These are phyloP conservation scores for Bradynema listronoti DNA, from an alignment of 1,140 invertebrate genomes.

Conservation along the genomic window DNA sequence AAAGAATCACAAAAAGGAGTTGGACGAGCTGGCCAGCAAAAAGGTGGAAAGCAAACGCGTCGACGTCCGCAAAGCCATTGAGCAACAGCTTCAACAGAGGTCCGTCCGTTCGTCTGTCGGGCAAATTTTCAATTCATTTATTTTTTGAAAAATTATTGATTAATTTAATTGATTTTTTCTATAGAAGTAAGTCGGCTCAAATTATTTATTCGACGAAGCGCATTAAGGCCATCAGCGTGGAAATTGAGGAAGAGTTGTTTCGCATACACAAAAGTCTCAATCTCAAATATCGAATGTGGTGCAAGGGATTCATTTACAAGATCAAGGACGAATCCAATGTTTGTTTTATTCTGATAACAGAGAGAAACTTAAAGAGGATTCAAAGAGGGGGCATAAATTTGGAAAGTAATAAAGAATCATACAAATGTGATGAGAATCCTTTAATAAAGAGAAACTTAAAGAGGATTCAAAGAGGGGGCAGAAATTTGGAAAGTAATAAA, in stretches of 20 bases:
- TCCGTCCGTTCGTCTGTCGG: not conserved
- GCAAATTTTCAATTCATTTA: too few relatives aligned
- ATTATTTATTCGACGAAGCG: not conserved
- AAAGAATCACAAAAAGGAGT: not conserved
- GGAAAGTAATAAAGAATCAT: too few relatives aligned
- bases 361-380: too few relatives aligned
- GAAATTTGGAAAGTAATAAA: too few relatives aligned
- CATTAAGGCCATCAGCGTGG: conserved; percentile 2
- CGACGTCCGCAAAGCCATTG: conserved; percentile 8
- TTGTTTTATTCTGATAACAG: too few relatives aligned
- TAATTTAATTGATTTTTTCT: too few relatives aligned
- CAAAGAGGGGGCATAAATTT: too few relatives aligned
- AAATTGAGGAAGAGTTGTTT: conserved; percentile 12
- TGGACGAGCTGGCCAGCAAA: not conserved
- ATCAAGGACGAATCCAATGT: conserved; percentile 3
- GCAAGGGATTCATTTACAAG: conserved; percentile 1
- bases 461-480: too few relatives aligned
- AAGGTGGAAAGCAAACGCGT: conserved; percentile 3
- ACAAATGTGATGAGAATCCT: too few relatives aligned
- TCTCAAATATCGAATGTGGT: conserved; percentile 5
- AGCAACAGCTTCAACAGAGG: conserved; percentile 4
- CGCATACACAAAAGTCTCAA: not conserved
- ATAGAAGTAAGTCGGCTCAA: conserved; percentile 7
- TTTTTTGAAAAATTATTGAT: too few relatives aligned
- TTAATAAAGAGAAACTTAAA: too few relatives aligned